Evolutionary conservation across 2,888 invertebrate genomes (phyloP).

Genomic region (Cataglyphis livida): DNA sequence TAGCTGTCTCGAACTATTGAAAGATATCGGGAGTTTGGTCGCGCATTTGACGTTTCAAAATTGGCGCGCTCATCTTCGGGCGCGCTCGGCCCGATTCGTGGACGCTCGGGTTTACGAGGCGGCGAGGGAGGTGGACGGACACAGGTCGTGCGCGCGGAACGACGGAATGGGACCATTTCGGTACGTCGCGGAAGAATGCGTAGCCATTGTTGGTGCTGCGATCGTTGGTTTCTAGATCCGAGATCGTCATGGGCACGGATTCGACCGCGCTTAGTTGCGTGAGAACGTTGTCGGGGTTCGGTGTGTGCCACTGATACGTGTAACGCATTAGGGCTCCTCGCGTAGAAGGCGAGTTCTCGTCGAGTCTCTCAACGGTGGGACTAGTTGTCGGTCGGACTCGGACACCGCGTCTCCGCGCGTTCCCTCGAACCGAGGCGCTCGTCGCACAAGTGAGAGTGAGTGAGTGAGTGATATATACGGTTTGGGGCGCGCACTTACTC

Average conservation of each 20-base stretch:
- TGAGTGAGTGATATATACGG: constrained; percentile 74
- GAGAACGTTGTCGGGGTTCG: constrained; percentile 85
- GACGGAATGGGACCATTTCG: constrained; percentile 82
- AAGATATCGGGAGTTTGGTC: neutral
- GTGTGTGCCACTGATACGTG: constrained; percentile 85
- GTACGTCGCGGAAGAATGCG: constrained; percentile 84
- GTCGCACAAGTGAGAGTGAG: constrained; percentile 79
- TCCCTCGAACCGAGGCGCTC: constrained; percentile 77
- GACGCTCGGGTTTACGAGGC: constrained; percentile 42
- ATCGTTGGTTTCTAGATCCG: constrained; percentile 85
- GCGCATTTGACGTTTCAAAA: constrained; percentile 54
- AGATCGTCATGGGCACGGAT: constrained; percentile 86
- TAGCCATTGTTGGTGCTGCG: constrained; percentile 86
- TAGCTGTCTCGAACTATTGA: too few relatives aligned
- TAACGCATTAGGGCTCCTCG: constrained; percentile 64
- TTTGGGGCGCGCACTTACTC: constrained; percentile 74
- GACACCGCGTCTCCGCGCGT: constrained; percentile 72
- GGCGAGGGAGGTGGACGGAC: constrained; percentile 55
- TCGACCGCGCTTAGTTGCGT: constrained; percentile 85
- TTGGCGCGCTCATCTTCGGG: constrained; percentile 66
- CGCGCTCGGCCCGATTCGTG: constrained; percentile 53
- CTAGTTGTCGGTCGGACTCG: constrained; percentile 62
- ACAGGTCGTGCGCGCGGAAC: constrained; percentile 74
- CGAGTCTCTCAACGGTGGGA: constrained; percentile 53
- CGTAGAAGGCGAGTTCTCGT: constrained; percentile 60